Percentiles rank a stretch among this genome's conserved stretches.
Conservation (phyloP, 2,113 vertebrate genomes). For the Tragelaphus scriptus region DNA sequence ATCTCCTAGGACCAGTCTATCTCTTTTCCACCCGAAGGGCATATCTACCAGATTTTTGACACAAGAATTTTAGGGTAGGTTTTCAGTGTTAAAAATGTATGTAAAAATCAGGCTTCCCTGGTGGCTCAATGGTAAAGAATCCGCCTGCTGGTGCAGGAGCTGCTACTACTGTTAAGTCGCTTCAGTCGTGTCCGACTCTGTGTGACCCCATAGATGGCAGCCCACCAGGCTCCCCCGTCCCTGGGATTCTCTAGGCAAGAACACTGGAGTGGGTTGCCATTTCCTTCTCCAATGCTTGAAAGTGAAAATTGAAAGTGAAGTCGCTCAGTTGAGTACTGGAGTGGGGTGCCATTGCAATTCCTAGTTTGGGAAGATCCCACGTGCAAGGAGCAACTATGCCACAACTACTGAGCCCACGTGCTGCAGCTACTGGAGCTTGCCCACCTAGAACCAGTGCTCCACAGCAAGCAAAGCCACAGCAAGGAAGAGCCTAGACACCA, state of each 20-base stretch:
- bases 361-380: not conserved
- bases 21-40: not conserved
- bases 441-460: not conserved
- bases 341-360: not conserved
- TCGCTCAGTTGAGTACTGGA: too few relatives aligned
- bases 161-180: too few relatives aligned
- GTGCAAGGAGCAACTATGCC: not conserved
- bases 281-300: too few relatives aligned
- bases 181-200: too few relatives aligned
- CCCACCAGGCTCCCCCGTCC: too few relatives aligned
- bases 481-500: rapidly evolving
- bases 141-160: not conserved
- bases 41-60: not conserved
- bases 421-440: not conserved
- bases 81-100: not conserved
- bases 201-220: too few relatives aligned
- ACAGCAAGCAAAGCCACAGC: not conserved
- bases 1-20: not conserved
- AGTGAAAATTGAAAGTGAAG: too few relatives aligned
- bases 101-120: not conserved
- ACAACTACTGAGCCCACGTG: not conserved
- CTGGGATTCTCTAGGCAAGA: too few relatives aligned
- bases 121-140: not conserved
- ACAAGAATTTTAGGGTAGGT: not conserved
- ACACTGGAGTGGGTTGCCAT: too few relatives aligned